Evolutionary conservation across 2,113 vertebrate genomes (phyloP).

Genomic region (Oxyruncus cristatus): DNA sequence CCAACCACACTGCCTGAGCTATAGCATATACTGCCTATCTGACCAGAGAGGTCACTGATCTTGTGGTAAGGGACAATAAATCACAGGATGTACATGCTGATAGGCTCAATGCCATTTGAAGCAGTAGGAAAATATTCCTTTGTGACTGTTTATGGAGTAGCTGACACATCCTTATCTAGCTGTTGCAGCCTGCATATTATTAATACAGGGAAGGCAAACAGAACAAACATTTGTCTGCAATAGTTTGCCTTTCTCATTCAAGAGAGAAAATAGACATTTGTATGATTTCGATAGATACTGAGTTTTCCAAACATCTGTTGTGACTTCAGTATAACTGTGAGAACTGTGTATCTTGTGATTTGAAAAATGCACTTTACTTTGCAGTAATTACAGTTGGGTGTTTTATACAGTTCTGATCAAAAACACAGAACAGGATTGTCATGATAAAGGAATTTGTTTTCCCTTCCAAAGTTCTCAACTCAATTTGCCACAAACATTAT

Average conservation of each 20-base stretch:
- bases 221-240: background rate
- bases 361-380: background rate
- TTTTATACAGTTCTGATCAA: background rate
- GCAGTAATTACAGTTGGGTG: background rate
- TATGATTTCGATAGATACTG: background rate
- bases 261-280: background rate
- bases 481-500: background rate
- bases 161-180: conserved; percentile 52
- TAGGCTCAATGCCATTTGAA: conserved; percentile 37
- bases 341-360: background rate
- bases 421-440: background rate
- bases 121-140: conserved; percentile 11
- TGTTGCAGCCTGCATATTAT: conserved; percentile 32
- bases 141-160: conserved; percentile 25
- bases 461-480: background rate
- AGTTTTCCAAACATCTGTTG: background rate
- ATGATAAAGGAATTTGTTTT: background rate
- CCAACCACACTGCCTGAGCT: background rate
- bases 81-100: conserved; percentile 23
- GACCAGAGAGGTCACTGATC: conserved; percentile 49
- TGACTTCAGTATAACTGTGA: background rate
- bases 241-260: background rate
- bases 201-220: background rate
- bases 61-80: conserved; percentile 44
- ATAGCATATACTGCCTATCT: background rate